Evolutionary conservation across 1,140 invertebrate species (phyloP), one percentile per base, ranked within the genome.

Genomic region (Phymorhynchus buccinoides): DNA sequence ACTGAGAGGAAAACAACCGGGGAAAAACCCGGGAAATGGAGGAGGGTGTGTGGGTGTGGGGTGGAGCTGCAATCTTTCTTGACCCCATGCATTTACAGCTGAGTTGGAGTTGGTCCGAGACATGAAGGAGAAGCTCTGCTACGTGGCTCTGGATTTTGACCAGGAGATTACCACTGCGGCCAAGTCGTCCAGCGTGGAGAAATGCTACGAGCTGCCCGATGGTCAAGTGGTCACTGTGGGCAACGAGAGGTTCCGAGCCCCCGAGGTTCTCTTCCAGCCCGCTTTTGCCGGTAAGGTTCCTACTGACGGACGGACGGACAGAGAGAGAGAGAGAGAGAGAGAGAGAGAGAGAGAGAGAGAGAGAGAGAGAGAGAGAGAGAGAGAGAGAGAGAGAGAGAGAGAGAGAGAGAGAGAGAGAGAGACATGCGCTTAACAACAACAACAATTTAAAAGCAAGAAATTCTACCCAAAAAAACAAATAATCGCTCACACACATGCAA

Each of bases 111-210:
- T 98, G 91, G 97, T 98, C n/a, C 95, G 97, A 89, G 97, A 98
- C 94, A 97, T 98, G 94, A 98, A 94, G 89, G 93, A 94, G 86
- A 94, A 94, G 87, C 86, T 94, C 42, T 94, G 94, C 89, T 94
- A 91, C 86, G 89, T 90, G 37, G 90, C 90, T 52, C 81, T 90
- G 18, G 89, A 91, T 78, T 91, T 91, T 80, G 97, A 98, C 94
- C 96, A 97, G 94, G 97, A 98, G 94, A 98, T 98, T 97, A 96
- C 96, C 90, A 97, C 97, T 85, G 97, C 97, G 86, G 96, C 97
- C 77, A 91, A 89, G 37, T 92, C 91, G 39, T 89, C 89, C 42
- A 81, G 80, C 56, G 30, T 89, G 52, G 89, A 89, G 86, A 87
- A 86, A 68, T 66, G 73, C 22, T 86, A 87, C 48, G 82, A 87